These are phyloP conservation scores for Oligia latruncula DNA, from an alignment of 2,888 invertebrate species.

Conservation along the genomic window DNA sequence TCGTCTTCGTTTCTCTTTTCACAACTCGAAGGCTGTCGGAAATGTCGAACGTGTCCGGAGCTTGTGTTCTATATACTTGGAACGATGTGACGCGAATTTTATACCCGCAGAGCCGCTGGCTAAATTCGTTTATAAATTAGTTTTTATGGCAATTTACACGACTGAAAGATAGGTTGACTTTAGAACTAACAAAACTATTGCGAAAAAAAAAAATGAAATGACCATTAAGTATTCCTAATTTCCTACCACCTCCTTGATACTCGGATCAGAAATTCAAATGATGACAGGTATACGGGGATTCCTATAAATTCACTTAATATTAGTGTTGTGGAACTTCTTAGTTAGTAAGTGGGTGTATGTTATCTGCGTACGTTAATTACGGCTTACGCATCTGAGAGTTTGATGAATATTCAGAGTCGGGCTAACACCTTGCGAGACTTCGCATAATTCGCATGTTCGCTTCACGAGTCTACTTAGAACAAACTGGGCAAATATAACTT, in stretches of 20 bases:
- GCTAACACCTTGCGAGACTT: conserved; percentile 58
- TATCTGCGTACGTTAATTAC: conserved; percentile 52
- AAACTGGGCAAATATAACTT: background rate
- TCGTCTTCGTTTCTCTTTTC: conserved; percentile 50
- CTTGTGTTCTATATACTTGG: conserved; percentile 27
- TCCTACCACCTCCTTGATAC: background rate
- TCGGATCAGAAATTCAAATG: conserved; percentile 13
- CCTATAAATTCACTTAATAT: conserved; percentile 14
- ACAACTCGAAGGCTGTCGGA: conserved; percentile 41
- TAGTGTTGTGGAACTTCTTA: conserved; percentile 36
- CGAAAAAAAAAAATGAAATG: background rate
- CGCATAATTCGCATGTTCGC: conserved; percentile 38
- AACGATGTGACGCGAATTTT: conserved; percentile 5
- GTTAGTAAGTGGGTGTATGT: conserved; percentile 40
- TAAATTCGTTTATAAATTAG: background rate
- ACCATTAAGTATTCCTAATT: background rate
- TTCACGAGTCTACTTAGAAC: conserved; percentile 21
- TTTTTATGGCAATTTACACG: background rate
- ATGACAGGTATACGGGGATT: background rate
- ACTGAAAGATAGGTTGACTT: background rate
- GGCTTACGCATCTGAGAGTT: conserved; percentile 58
- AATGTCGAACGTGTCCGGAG: conserved; percentile 48
- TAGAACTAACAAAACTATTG: background rate
- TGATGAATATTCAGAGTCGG: conserved; percentile 67
- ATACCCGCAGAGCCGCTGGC: background rate